Conservation (phyloP, 2,797 vertebrate species). For the Catostomus latipinnis region DNA sequence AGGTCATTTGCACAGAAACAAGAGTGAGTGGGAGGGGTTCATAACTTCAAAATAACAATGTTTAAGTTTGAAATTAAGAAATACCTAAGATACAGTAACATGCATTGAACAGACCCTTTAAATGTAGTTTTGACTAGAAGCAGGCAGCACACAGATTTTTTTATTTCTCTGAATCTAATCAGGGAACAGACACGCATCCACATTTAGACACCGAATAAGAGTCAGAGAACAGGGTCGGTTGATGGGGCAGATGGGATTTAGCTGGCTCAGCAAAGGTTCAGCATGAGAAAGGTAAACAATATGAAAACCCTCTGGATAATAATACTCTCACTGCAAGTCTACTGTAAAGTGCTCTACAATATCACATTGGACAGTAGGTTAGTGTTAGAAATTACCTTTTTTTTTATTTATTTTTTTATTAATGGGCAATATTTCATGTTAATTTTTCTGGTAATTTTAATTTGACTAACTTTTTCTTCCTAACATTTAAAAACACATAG, state of each 20-base stretch:
- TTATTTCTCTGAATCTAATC: neutral
- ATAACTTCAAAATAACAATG: neutral
- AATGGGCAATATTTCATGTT: constrained; percentile 8
- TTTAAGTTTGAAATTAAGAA: neutral
- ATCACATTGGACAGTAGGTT: constrained; percentile 2
- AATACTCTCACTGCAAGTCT: constrained; percentile 19
- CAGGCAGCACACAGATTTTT: no score
- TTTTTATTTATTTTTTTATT: neutral
- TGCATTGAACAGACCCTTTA: neutral
- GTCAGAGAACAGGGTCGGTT: constrained; percentile 29
- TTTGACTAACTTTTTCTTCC: no score
- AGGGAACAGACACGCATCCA: neutral
- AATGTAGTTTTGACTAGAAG: no score
- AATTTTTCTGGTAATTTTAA: neutral
- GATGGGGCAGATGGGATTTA: constrained; percentile 28
- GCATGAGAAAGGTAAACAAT: constrained; percentile 15
- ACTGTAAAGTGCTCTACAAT: constrained; percentile 30
- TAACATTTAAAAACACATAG: neutral
- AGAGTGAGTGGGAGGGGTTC: neutral
- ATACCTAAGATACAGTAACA: neutral
- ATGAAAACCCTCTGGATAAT: constrained; percentile 25
- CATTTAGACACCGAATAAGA: constrained; percentile 14
- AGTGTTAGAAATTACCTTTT: constrained; percentile 4
- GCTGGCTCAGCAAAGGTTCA: constrained; percentile 6
- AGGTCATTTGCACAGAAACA: neutral